Conservation (phyloP, 2,797 vertebrate genomes). For the Graptemys geographica region DNA sequence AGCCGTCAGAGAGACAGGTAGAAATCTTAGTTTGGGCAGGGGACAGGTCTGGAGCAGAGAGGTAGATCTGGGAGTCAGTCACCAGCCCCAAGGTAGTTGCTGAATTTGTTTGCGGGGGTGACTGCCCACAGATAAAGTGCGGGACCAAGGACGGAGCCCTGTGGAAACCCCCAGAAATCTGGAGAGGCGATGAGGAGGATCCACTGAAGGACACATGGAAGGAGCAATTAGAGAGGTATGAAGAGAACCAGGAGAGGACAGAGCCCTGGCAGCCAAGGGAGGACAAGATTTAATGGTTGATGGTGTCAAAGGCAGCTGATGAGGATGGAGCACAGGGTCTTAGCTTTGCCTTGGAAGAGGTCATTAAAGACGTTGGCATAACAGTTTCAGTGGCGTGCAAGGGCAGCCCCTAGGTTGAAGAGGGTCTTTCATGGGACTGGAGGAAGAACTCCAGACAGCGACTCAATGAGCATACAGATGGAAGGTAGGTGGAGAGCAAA, state of each 20-base stretch:
- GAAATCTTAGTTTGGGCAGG: not conserved
- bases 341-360: not conserved
- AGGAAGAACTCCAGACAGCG: not conserved
- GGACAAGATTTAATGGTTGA: not conserved
- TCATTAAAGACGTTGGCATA: not conserved
- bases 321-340: not conserved
- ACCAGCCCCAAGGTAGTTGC: not conserved
- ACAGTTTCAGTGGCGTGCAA: not conserved
- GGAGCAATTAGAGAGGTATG: not conserved
- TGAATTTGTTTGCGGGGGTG: not conserved
- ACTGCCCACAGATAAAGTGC: not conserved
- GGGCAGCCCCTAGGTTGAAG: rapidly evolving
- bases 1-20: not conserved
- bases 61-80: not conserved
- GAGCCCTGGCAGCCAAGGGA: not conserved
- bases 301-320: not conserved
- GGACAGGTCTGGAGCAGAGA: not conserved
- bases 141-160: not conserved
- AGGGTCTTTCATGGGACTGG: not conserved
- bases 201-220: not conserved
- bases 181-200: not conserved
- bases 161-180: not conserved
- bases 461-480: not conserved
- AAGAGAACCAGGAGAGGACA: rapidly evolving
- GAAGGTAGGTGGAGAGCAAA: not conserved